Base-by-base conservation (phyloP, 2,888 invertebrate genomes). In the Lordiphosa andalusiaca region DNA sequence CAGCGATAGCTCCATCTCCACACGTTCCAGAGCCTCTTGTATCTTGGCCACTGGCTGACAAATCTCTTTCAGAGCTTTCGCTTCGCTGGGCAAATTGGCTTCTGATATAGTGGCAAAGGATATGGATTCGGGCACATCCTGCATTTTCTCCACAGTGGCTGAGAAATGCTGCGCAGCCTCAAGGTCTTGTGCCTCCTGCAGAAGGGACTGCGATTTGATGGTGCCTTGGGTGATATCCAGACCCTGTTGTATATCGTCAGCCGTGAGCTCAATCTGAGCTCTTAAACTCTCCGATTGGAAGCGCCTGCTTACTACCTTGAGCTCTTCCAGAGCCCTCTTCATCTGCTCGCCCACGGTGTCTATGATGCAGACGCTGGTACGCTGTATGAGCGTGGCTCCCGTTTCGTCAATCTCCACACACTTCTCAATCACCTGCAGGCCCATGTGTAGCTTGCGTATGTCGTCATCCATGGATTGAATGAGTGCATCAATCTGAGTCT, bases 381-480 rank as follows among this genome's bases (percentile, higher is more conserved):
- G 91, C 81, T 93, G 93, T 1, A 94, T 93, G 6, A 94, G 88
- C 0, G 94, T 93, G 53, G 92, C 92, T 9, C 92, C 93, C 36
- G 92, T 92, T 69, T 92, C 92, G 86, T 93, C 93, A 69, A 93
- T 91, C 73, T 93, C 93, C 36, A 93, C 91, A 78, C 94, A 93
- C 84, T 93, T 93, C 86, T 94, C 92, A 36, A 94, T 91, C 1
- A 93, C 91, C 13, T 92, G 91, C 4, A 95, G 85, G 21, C 93
- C 92, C 72, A 93, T 92, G 76, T 93, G 93, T 19, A 95, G 87
- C 30, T 91, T 90, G 71, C 92, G 92, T 36, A 95, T 89, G 2
- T 93, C 92, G 59, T 91, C 91, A 6, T 93, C 92, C 73, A 93
- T 90, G 2, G 91, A 90, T 64, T 92, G 91, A 57, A 90, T 90